Conservation (phyloP, 2,888 invertebrate species). For the Macrosoma leucophasiata region DNA sequence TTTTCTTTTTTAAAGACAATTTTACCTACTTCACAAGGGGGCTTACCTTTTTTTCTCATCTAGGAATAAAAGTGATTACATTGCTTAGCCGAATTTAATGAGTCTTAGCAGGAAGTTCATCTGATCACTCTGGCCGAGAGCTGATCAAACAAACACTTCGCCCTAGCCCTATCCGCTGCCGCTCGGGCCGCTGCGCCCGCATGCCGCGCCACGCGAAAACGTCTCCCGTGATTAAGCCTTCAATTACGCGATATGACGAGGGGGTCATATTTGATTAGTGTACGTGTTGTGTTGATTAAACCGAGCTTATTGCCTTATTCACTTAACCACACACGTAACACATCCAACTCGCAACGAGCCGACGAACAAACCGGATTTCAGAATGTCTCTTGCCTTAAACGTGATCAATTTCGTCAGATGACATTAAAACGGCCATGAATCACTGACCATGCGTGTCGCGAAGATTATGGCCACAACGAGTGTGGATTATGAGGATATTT, state of each 20-base stretch:
- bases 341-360: slow-evolving; percentile 22
- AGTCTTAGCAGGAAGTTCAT: no score
- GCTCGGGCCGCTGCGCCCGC: slow-evolving; percentile 29
- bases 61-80: no score
- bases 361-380: slow-evolving; percentile 24
- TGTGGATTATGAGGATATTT: slow-evolving; percentile 20
- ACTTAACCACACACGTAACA: slow-evolving; percentile 42
- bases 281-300: slow-evolving; percentile 72
- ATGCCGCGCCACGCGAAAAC: slow-evolving; percentile 42
- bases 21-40: no score
- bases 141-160: slow-evolving; percentile 57
- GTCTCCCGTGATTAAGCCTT: slow-evolving; percentile 70
- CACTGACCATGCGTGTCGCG: slow-evolving; percentile 32
- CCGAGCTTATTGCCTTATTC: slow-evolving; percentile 70
- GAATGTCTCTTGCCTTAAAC: slow-evolving; percentile 34
- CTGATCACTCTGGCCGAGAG: no score
- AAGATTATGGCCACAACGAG: slow-evolving; percentile 17
- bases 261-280: slow-evolving; percentile 73
- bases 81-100: no score
- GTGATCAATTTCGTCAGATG: slow-evolving; percentile 38
- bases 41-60: no score
- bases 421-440: slow-evolving; percentile 53
- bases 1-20: no score
- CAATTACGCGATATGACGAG: slow-evolving; percentile 70
- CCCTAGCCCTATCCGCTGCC: slow-evolving; percentile 19